Conservation (phyloP, 37 sponge, comb jelly and placozoan species). For the Beroe ovata region DNA sequence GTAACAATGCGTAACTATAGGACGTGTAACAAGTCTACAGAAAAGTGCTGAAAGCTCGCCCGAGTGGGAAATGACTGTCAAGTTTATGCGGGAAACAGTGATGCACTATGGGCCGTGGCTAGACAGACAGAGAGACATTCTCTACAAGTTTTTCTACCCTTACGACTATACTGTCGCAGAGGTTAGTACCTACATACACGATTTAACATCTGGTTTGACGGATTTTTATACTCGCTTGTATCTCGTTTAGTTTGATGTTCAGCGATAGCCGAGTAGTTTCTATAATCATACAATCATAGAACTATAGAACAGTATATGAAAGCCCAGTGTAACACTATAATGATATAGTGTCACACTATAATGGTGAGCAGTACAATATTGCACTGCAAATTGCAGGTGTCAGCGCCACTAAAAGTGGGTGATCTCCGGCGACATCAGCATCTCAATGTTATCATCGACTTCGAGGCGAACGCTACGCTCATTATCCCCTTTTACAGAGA, state of each 20-base stretch:
- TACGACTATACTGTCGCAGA: conserved; percentile 55
- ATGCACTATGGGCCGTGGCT: conserved; percentile 68
- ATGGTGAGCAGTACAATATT: no score
- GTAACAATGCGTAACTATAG: no score
- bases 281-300: no score
- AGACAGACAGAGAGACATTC: conserved; percentile 60
- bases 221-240: no score
- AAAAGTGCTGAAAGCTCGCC: conserved; percentile 51
- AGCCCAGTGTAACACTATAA: no score
- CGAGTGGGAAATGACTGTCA: conserved; percentile 67
- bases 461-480: conserved; percentile 54
- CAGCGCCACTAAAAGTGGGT: no score
- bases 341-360: no score
- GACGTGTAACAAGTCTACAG: conserved; percentile 44
- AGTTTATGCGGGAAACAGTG: conserved; percentile 45
- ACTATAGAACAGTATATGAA: no score
- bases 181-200: neutral
- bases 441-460: conserved; percentile 45
- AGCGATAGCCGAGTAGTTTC: no score
- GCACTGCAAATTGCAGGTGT: no score
- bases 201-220: no score
- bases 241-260: no score
- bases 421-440: conserved; percentile 59
- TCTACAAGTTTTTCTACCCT: conserved; percentile 68
- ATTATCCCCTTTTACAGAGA: conserved; percentile 40